These are phyloP conservation scores for Athetis lepigone DNA, from an alignment of 2,888 invertebrate species.

Conservation along the genomic window DNA sequence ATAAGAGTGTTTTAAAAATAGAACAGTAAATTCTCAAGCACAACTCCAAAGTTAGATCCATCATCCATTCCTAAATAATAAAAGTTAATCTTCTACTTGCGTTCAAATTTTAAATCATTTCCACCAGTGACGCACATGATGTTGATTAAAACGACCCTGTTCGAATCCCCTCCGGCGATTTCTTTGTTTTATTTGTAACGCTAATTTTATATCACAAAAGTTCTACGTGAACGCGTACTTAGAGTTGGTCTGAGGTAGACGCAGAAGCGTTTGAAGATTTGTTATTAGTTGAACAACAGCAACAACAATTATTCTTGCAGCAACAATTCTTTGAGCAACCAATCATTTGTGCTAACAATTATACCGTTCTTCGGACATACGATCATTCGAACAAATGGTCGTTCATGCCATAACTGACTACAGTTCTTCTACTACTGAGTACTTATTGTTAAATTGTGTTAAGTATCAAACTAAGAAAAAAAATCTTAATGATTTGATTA, in stretches of 20 bases:
- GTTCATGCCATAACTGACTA: too few relatives aligned
- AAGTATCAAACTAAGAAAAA: too few relatives aligned
- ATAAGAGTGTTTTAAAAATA: too few relatives aligned
- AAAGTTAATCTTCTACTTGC: slow-evolving; percentile 52
- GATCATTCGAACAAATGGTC: too few relatives aligned
- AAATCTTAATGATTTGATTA: too few relatives aligned
- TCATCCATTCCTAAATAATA: slow-evolving; percentile 42
- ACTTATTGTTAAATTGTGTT: too few relatives aligned
- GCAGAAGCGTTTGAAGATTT: not conserved
- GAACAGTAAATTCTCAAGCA: slow-evolving; percentile 21
- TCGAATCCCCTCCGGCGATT: slow-evolving; percentile 67
- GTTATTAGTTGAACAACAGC: not conserved
- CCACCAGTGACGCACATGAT: slow-evolving; percentile 64
- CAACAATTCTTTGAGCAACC: too few relatives aligned
- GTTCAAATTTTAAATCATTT: slow-evolving; percentile 51
- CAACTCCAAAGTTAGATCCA: slow-evolving; percentile 38
- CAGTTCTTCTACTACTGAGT: too few relatives aligned
- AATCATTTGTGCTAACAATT: too few relatives aligned
- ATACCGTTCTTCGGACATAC: too few relatives aligned
- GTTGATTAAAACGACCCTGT: slow-evolving; percentile 63
- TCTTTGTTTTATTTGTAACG: slow-evolving; percentile 78
- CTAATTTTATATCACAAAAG: slow-evolving; percentile 80
- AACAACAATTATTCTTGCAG: too few relatives aligned
- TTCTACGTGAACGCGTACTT: slow-evolving; percentile 73
- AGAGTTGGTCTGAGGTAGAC: slow-evolving; percentile 46